Conservation (phyloP, 2,113 vertebrate species). For the Lagopus leucura region DNA sequence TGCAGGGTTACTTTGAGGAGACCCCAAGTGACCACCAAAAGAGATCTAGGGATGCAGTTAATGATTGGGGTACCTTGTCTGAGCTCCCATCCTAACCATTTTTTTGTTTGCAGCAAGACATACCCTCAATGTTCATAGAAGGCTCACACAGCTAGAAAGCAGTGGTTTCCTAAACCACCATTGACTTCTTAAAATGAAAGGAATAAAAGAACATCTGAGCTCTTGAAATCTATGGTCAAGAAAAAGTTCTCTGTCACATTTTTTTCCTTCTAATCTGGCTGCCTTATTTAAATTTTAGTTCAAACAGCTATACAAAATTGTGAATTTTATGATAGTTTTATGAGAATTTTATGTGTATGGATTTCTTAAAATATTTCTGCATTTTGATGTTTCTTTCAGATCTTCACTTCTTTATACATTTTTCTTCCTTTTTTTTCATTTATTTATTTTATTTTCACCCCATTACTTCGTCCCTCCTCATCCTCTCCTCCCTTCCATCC, state of each 20-base stretch:
- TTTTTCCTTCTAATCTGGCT: not conserved
- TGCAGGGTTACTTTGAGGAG: not conserved
- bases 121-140: not conserved
- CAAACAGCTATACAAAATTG: not conserved
- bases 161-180: not conserved
- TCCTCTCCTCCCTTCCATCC: not conserved
- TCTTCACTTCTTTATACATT: not conserved
- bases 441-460: not conserved
- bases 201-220: not conserved
- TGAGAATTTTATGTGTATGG: not conserved
- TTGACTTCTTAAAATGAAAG: not conserved
- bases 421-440: not conserved
- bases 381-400: not conserved
- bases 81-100: not conserved
- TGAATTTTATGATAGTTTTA: not conserved
- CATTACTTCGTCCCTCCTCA: not conserved
- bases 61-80: accelerated
- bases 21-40: not conserved
- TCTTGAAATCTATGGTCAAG: not conserved
- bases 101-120: not conserved
- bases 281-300: not conserved
- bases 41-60: not conserved
- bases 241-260: not conserved
- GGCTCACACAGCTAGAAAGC: not conserved
- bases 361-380: not conserved